Evolutionary conservation across 2,797 vertebrate genomes (phyloP).

Genomic region (Parauchenoglanis punctatus): DNA sequence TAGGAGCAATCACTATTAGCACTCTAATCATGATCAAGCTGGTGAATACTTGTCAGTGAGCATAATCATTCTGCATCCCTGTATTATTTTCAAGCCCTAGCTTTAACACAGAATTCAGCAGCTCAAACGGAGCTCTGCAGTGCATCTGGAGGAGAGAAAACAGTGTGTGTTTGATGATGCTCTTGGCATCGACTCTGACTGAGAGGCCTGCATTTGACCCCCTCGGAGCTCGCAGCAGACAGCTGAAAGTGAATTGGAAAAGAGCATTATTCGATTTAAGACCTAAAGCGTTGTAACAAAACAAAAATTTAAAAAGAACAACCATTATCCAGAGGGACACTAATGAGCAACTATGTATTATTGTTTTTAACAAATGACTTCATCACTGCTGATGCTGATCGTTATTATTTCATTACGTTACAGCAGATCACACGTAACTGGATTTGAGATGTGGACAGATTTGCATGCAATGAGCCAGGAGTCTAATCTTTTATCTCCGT

Average conservation of each 20-base stretch:
- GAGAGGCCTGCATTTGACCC: constrained; percentile 47
- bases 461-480: constrained; percentile 33
- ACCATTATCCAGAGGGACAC: neutral
- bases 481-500: constrained; percentile 40
- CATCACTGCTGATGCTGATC: constrained; percentile 23
- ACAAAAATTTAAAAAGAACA: neutral
- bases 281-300: neutral
- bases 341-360: constrained; percentile 13
- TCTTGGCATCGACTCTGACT: constrained; percentile 45
- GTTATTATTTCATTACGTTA: constrained; percentile 32
- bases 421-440: constrained; percentile 21
- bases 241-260: constrained; percentile 3
- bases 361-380: constrained; percentile 31
- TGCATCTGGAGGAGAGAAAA: constrained; percentile 38
- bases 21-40: constrained; percentile 39
- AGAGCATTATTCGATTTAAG: neutral
- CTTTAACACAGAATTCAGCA: constrained; percentile 26
- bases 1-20: constrained; percentile 45
- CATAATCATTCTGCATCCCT: constrained; percentile 20
- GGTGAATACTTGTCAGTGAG: constrained; percentile 30
- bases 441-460: constrained; percentile 39
- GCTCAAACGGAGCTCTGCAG: constrained; percentile 6
- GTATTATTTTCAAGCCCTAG: neutral
- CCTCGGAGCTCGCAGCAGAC: constrained; percentile 18
- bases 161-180: constrained; percentile 39